Percentiles rank a stretch among this genome's conserved stretches.
These are phyloP conservation scores for Cydia pomonella DNA, from an alignment of 1,140 invertebrate species.

Conservation along the genomic window DNA sequence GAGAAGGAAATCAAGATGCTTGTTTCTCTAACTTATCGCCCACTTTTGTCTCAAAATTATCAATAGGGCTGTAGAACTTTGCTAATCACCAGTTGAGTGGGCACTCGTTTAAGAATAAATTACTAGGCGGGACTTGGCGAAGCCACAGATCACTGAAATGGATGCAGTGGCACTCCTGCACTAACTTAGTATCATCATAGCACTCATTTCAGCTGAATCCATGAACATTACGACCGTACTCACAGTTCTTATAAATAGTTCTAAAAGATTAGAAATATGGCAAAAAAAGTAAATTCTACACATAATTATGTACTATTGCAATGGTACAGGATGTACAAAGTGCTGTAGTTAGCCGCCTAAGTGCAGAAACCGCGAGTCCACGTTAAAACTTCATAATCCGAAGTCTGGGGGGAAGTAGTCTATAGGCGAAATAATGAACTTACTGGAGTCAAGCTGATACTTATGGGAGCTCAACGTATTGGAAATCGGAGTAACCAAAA, in stretches of 20 bases:
- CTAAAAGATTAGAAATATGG: too few species aligned
- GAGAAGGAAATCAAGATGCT: not conserved
- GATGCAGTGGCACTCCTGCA: too few species aligned
- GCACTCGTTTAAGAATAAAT: slow-evolving; percentile 63
- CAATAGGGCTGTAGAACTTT: slow-evolving; percentile 51
- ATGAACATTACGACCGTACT: too few species aligned
- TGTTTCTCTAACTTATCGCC: not conserved
- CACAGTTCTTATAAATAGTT: too few species aligned
- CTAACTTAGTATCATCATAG: too few species aligned
- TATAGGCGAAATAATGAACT: slow-evolving; percentile 56
- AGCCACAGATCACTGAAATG: not conserved
- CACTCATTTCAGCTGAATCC: too few species aligned
- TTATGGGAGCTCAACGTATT: slow-evolving; percentile 25
- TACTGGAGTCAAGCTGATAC: slow-evolving; percentile 47
- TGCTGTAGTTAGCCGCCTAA: too few species aligned
- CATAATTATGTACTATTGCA: too few species aligned
- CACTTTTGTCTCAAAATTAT: slow-evolving; percentile 18
- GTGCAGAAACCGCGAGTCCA: too few species aligned
- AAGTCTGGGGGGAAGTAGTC: slow-evolving; percentile 39
- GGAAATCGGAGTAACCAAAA: slow-evolving; percentile 13
- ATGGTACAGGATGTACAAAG: too few species aligned
- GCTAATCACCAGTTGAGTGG: slow-evolving; percentile 61
- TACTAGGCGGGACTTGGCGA: slow-evolving; percentile 37
- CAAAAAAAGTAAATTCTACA: too few species aligned
- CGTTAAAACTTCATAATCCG: not conserved